Conservation (phyloP, 2,888 invertebrate genomes). For the Sinodicranocentrus sp. region DNA sequence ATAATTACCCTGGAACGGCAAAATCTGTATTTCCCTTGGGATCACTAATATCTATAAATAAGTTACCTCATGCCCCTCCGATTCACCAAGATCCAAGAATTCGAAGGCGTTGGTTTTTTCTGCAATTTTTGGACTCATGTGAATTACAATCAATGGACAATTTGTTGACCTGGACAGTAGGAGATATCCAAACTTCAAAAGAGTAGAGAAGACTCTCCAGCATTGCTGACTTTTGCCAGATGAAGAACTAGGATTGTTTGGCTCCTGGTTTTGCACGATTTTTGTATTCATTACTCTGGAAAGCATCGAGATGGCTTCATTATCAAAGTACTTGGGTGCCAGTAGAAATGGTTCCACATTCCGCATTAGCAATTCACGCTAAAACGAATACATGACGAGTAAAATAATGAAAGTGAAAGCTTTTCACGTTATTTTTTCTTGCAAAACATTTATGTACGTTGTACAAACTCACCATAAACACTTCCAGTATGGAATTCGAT, state of each 20-base stretch:
- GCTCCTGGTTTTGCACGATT: neutral
- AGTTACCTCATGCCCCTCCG: conserved; percentile 48
- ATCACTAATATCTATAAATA: too few relatives aligned
- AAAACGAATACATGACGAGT: neutral
- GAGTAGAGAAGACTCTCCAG: conserved; percentile 28
- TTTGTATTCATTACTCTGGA: neutral
- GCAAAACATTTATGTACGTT: too few relatives aligned
- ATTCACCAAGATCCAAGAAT: conserved; percentile 49
- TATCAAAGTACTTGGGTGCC: conserved; percentile 56
- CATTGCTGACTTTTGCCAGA: neutral
- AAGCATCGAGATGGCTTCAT: conserved; percentile 27
- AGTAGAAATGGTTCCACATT: conserved; percentile 30
- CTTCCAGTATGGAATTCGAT: conserved; percentile 26
- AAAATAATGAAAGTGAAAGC: too few relatives aligned
- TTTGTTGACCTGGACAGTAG: conserved; percentile 3
- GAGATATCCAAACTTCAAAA: conserved; percentile 43
- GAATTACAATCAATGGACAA: conserved; percentile 42
- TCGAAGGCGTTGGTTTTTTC: conserved; percentile 26
- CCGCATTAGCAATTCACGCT: conserved; percentile 29
- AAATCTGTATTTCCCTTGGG: too few relatives aligned
- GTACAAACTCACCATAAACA: conserved; percentile 27
- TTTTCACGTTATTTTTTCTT: too few relatives aligned
- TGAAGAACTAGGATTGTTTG: neutral
- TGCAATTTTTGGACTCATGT: conserved; percentile 19
- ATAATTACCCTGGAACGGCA: too few relatives aligned